Evolutionary conservation across 2,888 invertebrate species (phyloP).

Genomic region (Cephonodes hylas): DNA sequence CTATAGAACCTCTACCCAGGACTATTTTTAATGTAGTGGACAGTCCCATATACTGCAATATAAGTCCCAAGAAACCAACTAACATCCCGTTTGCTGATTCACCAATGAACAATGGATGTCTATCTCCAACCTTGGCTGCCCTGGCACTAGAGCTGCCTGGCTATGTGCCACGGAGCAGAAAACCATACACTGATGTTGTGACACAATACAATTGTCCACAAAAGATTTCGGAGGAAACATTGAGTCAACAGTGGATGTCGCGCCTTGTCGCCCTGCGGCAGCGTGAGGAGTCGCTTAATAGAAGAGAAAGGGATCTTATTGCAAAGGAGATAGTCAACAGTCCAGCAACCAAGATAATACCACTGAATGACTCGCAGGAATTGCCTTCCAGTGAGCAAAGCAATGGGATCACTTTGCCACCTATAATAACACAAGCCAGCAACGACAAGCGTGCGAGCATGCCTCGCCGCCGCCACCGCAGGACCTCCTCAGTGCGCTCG

Average conservation of each 20-base stretch:
- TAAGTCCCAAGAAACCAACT: constrained; percentile 46
- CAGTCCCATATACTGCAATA: constrained; percentile 67
- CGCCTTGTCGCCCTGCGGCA: constrained; percentile 75
- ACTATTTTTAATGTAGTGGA: constrained; percentile 43
- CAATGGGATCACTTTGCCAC: constrained; percentile 71
- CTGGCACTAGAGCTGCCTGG: constrained; percentile 74
- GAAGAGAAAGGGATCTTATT: constrained; percentile 71
- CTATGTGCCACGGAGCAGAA: constrained; percentile 67
- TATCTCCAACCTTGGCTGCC: constrained; percentile 73
- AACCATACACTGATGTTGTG: constrained; percentile 49
- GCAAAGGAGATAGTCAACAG: constrained; percentile 71
- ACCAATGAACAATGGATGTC: constrained; percentile 36
- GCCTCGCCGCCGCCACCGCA: constrained; percentile 53
- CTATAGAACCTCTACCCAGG: constrained; percentile 58
- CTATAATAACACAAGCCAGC: constrained; percentile 46
- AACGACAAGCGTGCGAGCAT: constrained; percentile 38
- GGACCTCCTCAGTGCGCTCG: constrained; percentile 47
- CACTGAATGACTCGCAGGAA: constrained; percentile 40
- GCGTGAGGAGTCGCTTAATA: constrained; percentile 75
- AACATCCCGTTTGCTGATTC: constrained; percentile 33
- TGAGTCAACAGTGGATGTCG: constrained; percentile 81
- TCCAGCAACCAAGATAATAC: constrained; percentile 55
- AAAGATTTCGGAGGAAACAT: constrained; percentile 76
- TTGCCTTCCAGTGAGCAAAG: constrained; percentile 34
- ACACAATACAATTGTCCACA: constrained; percentile 62